phyloP scores from a whole-genome alignment of 2,113 vertebrate genomes.

The Cettia cetti region DNA sequence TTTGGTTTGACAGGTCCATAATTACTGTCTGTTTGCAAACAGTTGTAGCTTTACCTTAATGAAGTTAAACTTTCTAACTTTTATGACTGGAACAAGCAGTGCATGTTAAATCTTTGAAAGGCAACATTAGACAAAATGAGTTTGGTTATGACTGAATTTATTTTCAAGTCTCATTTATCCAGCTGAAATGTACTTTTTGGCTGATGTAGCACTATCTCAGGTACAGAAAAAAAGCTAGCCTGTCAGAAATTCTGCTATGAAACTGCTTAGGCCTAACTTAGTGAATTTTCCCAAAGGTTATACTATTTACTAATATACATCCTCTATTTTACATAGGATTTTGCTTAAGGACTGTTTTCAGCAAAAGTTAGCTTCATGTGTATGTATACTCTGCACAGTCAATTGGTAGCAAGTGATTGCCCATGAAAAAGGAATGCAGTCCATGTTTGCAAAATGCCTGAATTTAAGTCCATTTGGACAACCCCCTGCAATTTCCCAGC shows the following conservation, averaged over 20 bases:
- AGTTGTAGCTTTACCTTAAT: neutral
- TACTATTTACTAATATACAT: neutral
- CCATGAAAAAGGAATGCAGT: neutral
- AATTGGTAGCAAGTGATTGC: neutral
- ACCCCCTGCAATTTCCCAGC: neutral
- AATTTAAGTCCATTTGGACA: neutral
- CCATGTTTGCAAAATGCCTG: neutral
- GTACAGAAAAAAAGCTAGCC: neutral
- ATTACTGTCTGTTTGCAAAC: neutral
- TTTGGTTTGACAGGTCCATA: neutral
- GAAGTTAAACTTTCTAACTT: neutral
- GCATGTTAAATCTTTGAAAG: neutral
- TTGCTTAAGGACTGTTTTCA: neutral
- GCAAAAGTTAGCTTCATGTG: neutral
- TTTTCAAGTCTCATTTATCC: neutral
- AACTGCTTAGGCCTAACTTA: neutral
- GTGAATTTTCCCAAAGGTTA: neutral
- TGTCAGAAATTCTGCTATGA: neutral
- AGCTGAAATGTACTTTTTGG: neutral
- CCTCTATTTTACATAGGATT: neutral
- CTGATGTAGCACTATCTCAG: neutral
- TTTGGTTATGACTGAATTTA: neutral
- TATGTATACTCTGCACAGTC: neutral
- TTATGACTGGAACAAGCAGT: neutral
- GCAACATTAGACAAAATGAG: neutral